Evolutionary conservation across 64 coral and sea anemone species (phyloP), one percentile per base, ranked within the genome.

Genomic region (Astreopora myriophthalma): DNA sequence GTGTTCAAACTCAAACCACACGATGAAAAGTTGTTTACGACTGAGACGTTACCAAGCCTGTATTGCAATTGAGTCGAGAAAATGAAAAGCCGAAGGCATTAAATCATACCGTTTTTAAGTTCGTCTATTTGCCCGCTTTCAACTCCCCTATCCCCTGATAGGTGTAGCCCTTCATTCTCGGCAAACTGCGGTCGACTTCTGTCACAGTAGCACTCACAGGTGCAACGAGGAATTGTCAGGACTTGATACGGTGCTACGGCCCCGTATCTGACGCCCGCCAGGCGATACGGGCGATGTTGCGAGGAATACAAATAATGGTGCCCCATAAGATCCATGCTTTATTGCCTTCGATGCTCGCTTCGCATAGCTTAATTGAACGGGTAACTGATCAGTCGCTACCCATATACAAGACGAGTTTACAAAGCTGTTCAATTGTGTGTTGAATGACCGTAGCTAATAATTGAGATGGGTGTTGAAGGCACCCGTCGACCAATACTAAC

Each of bases 181-280:
- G 20, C 55, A 63, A 65, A 22, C 57, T 63, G 79, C 14, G 34
- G 52, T 83, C 79, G 33, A 83, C 16, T 83, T 31, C 79, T 40
- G 17, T 91, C 76, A 48, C 77, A 91, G 76, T 82, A 91, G 27
- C 89, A 91, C 69, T 91, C 89, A 61, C 89, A 91, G 63, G 89
- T 91, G 76, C 89, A 91, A 9, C 76, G 75, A 1, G 76, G 76
- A 31, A 71, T 30, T 28, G 20, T 16, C 20, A 58, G 65, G 23
- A 55, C 46, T 78, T 67, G 73, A 33, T 68, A 83, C 64, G 79
- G 79, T 25, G 79, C 64, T 25, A 66, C 79, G 33, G 79, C 57
- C 49, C 79, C 79, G 19, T 83, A 83, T 83, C 79, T 62, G 14
- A 57, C 38, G 9, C 79, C 31, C 12, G 55, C 57, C 17, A 83